Evolutionary conservation across 1,140 invertebrate species (phyloP).

Genomic region (Steinernema khuongi): DNA sequence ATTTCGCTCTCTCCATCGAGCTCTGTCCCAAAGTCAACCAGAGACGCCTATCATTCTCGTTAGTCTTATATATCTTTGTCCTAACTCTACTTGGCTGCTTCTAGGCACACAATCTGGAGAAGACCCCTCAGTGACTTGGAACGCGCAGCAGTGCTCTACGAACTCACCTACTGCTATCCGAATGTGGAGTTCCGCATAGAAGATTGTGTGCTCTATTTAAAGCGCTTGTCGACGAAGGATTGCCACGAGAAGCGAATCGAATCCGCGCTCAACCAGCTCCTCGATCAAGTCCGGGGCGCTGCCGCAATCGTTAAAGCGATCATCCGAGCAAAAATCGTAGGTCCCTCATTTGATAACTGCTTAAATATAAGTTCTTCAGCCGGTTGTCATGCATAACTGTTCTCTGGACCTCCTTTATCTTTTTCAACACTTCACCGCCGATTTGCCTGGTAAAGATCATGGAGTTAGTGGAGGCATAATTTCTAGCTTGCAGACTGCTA

Average conservation of each 20-base stretch:
- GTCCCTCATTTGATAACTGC: neutral
- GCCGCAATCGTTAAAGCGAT: neutral
- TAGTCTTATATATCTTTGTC: neutral
- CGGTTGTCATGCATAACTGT: constrained; percentile 2
- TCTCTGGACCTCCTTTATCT: neutral
- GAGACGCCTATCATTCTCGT: neutral
- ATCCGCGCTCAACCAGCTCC: neutral
- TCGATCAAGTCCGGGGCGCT: neutral
- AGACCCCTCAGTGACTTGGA: neutral
- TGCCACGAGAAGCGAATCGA: neutral
- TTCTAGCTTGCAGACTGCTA: neutral
- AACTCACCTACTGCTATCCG: neutral
- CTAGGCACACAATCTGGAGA: constrained; percentile 3
- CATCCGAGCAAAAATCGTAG: neutral
- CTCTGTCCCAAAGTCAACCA: neutral
- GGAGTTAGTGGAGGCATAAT: neutral
- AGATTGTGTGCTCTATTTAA: neutral
- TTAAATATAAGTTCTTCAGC: neutral
- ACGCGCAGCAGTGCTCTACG: neutral
- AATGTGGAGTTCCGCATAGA: neutral
- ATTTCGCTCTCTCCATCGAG: neutral
- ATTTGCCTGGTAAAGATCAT: neutral
- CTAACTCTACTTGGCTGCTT: neutral
- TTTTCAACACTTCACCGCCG: neutral
- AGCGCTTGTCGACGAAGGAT: neutral